Percentiles rank a stretch among this genome's conserved stretches.
These are phyloP conservation scores for Muscidifurax raptorellus DNA, from an alignment of 1,140 invertebrate species.

Conservation along the genomic window DNA sequence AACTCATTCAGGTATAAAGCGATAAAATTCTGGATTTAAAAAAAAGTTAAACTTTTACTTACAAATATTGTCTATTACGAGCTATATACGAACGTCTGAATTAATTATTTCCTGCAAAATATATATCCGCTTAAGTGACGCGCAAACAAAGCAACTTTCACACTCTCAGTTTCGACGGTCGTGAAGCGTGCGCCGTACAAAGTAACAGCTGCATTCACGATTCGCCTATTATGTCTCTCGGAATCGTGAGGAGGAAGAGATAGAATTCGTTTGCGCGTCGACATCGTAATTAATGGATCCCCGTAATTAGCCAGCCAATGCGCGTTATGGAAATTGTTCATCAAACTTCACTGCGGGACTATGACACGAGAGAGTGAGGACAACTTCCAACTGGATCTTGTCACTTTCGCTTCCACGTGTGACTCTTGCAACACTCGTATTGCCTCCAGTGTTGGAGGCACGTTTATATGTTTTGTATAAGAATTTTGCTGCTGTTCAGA, in stretches of 20 bases:
- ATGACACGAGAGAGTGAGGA: neutral
- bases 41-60: no score
- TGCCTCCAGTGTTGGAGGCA: neutral
- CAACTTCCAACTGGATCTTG: constrained; percentile 19
- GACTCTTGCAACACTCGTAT: neutral
- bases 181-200: no score
- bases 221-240: neutral
- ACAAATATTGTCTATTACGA: no score
- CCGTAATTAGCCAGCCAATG: constrained; percentile 19
- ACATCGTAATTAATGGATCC: constrained; percentile 28
- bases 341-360: constrained; percentile 23
- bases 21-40: no score
- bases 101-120: neutral
- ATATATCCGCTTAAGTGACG: neutral
- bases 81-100: neutral
- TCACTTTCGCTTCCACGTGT: constrained; percentile 24
- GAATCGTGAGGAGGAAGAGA: neutral
- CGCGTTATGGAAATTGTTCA: constrained; percentile 22
- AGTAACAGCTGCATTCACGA: no score
- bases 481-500: neutral
- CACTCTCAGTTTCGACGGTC: neutral
- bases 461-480: neutral
- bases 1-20: no score
- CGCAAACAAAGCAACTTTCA: neutral
- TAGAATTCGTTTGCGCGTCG: neutral